Evolutionary conservation across 2,797 vertebrate species (phyloP).

Genomic region (Potorous gilbertii): DNA sequence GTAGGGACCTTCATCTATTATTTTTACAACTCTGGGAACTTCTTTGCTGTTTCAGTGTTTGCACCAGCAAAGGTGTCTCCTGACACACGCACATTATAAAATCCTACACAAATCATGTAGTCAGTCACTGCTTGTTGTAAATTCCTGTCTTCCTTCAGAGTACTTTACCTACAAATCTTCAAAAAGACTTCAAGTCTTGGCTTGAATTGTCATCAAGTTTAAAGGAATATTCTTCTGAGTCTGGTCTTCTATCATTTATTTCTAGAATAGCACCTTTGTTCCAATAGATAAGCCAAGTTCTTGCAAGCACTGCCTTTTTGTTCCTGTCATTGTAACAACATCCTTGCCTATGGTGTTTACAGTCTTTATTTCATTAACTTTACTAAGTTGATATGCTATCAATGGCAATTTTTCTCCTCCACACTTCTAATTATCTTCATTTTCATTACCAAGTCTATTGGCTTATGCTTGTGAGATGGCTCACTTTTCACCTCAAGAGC

Average conservation of each 20-base stretch:
- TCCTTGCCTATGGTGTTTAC: not conserved
- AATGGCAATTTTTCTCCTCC: not conserved
- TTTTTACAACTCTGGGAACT: not conserved
- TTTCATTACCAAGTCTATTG: not conserved
- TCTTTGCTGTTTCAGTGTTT: not conserved
- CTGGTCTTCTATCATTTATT: not conserved
- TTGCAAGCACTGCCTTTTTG: not conserved
- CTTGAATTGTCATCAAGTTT: not conserved
- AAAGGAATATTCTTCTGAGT: not conserved
- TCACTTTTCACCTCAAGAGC: not conserved
- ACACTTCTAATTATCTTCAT: not conserved
- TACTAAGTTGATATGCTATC: not conserved
- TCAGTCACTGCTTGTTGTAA: not conserved
- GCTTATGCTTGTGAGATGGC: not conserved
- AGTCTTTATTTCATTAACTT: no score
- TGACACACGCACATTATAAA: not conserved
- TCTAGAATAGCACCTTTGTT: not conserved
- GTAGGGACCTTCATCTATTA: not conserved
- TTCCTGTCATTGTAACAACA: not conserved
- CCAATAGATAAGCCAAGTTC: not conserved
- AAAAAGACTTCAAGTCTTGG: not conserved
- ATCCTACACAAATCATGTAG: not conserved
- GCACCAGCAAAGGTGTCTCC: not conserved
- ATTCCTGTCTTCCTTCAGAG: not conserved
- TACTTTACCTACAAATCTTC: not conserved